These are phyloP conservation scores for Eilema caniola DNA, from an alignment of 2,888 invertebrate genomes.

Conservation along the genomic window DNA sequence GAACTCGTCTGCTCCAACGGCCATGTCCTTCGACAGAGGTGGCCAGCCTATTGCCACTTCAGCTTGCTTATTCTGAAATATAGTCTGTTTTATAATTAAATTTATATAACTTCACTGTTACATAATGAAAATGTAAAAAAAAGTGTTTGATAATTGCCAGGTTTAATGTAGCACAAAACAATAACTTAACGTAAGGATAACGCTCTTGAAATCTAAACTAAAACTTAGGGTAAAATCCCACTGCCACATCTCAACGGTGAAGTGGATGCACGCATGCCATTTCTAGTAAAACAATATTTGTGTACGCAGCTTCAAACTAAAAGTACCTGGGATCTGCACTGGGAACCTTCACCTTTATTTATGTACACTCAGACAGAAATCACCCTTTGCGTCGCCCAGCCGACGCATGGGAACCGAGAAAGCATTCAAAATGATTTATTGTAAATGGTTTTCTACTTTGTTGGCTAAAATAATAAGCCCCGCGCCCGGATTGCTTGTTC, in stretches of 20 bases:
- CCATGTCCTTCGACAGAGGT: too few species aligned
- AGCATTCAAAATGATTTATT: slow-evolving; percentile 87
- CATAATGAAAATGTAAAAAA: too few species aligned
- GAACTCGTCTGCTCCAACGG: too few species aligned
- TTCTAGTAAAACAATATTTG: slow-evolving; percentile 52
- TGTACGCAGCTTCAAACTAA: slow-evolving; percentile 61
- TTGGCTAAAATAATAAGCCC: slow-evolving; percentile 86
- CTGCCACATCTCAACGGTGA: background rate
- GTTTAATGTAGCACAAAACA: too few species aligned
- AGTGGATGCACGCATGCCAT: slow-evolving; percentile 32
- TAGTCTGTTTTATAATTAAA: too few species aligned
- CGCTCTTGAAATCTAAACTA: too few species aligned
- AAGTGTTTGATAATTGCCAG: too few species aligned
- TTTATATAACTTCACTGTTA: too few species aligned
- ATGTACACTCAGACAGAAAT: slow-evolving; percentile 85
- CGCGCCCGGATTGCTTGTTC: slow-evolving; percentile 78
- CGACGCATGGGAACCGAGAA: slow-evolving; percentile 84
- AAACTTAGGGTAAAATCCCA: too few species aligned
- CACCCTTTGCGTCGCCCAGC: slow-evolving; percentile 86
- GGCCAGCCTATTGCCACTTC: too few species aligned
- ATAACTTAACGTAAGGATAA: too few species aligned
- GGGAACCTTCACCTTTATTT: slow-evolving; percentile 85
- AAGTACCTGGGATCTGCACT: slow-evolving; percentile 82
- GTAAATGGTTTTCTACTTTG: slow-evolving; percentile 87
- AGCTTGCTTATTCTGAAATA: too few species aligned